Conservation (phyloP, 2,888 invertebrate species). For the Eudasyphora cyanicolor region DNA sequence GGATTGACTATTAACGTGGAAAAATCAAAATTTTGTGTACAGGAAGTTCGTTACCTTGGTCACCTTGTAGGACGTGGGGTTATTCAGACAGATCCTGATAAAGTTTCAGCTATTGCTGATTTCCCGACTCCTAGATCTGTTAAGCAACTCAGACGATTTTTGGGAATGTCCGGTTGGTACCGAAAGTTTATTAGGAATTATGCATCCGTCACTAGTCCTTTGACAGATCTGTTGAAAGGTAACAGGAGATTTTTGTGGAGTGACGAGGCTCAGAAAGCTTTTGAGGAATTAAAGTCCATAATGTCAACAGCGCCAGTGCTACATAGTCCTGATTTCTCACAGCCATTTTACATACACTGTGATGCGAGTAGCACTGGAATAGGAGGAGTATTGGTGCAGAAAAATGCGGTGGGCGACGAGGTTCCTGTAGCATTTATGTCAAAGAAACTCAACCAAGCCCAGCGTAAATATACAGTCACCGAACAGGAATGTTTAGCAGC, state of each 20-base stretch:
- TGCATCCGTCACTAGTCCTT: slow-evolving; percentile 43
- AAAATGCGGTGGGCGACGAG: not conserved
- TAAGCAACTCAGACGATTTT: slow-evolving; percentile 57
- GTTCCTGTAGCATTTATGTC: not conserved
- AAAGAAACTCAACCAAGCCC: too few relatives aligned
- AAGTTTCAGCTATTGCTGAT: slow-evolving; percentile 30
- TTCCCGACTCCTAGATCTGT: slow-evolving; percentile 46
- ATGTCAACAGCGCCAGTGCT: too few relatives aligned
- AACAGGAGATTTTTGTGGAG: slow-evolving; percentile 40
- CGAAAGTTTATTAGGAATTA: too few relatives aligned
- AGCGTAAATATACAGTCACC: slow-evolving; percentile 27
- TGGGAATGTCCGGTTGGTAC: slow-evolving; percentile 65
- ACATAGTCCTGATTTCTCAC: too few relatives aligned
- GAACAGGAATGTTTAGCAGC: slow-evolving; percentile 32
- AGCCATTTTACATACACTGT: too few relatives aligned
- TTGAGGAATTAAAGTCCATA: too few relatives aligned
- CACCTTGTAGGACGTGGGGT: slow-evolving; percentile 49
- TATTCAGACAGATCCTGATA: slow-evolving; percentile 47
- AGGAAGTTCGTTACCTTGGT: slow-evolving; percentile 47
- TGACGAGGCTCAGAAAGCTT: slow-evolving; percentile 15
- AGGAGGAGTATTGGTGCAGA: too few relatives aligned
- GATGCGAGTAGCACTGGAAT: slow-evolving; percentile 16
- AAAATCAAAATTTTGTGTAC: slow-evolving; percentile 54
- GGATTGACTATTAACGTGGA: slow-evolving; percentile 52
- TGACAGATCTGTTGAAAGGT: slow-evolving; percentile 45